Base-by-base conservation (phyloP, 1,140 invertebrate genomes). In the Doryteuthis pealeii region DNA sequence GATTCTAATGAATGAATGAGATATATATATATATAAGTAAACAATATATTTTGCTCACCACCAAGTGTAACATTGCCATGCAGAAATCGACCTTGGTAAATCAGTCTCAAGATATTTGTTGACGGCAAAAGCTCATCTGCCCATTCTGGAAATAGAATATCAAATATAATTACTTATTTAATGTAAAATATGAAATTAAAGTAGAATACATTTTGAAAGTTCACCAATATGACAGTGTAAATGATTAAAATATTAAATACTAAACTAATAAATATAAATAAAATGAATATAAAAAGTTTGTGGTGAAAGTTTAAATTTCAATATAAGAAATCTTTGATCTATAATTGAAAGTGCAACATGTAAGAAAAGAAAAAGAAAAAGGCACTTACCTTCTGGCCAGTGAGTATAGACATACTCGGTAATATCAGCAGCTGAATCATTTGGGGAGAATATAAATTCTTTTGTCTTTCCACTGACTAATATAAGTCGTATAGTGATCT, bases 1-100 rank as follows among this genome's bases (percentile, higher is more conserved):
- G n/a, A n/a, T n/a, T n/a, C n/a, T n/a, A n/a, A n/a, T n/a, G n/a
- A n/a, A n/a, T n/a, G n/a, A n/a, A n/a, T n/a, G n/a, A n/a, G n/a
- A n/a, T n/a, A n/a, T n/a, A n/a, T n/a, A n/a, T n/a, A n/a, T n/a
- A n/a, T n/a, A n/a, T n/a, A n/a, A n/a, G n/a, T n/a, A n/a, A n/a
- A n/a, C n/a, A n/a, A n/a, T n/a, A n/a, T n/a, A n/a, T n/a, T 32
- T 54, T 45, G 78, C 78, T 78, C 85, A 90, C 89, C 89, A 87
- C 95, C 96, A 85, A 99, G 91, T 81, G 97, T 99, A 82, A 99
- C 97, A 90, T 98, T 99, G 89, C 97, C 98, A 91, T 99, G 97
- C 83, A 99, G 91, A 91, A 99, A 99, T 82, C 97, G 92, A 77
- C 98, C 98, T 91, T 99, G 98, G 91, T 99, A 99, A 87, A 99